Evolutionary conservation across 2,888 invertebrate genomes (phyloP).

Genomic region (Chloroclystis v-ata): DNA sequence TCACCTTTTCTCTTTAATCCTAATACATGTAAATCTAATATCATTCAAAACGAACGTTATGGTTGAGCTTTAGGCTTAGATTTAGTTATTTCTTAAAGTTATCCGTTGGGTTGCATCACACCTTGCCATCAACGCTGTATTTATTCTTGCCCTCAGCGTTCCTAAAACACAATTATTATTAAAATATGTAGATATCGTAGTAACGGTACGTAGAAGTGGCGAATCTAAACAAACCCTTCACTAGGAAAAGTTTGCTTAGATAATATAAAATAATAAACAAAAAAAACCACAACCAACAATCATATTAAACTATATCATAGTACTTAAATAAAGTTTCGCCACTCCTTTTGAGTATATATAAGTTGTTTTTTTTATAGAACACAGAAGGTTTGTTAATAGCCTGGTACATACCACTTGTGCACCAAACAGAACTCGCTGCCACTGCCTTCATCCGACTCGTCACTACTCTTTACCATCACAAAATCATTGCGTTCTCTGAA

Average conservation of each 20-base stretch:
- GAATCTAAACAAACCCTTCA: slow-evolving; percentile 17
- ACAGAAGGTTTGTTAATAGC: slow-evolving; percentile 33
- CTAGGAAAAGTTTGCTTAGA: no score
- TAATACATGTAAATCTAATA: no score
- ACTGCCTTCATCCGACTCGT: slow-evolving; percentile 56
- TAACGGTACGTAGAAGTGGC: slow-evolving; percentile 25
- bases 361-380: no score
- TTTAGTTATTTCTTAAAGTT: slow-evolving; percentile 23
- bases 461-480: slow-evolving; percentile 65
- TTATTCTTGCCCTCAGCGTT: slow-evolving; percentile 63
- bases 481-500: slow-evolving; percentile 68
- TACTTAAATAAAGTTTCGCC: slow-evolving; percentile 23
- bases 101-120: slow-evolving; percentile 45
- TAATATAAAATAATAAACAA: neutral
- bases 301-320: no score
- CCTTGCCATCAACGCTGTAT: slow-evolving; percentile 64
- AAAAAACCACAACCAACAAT: neutral
- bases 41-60: slow-evolving; percentile 28
- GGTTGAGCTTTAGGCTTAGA: slow-evolving; percentile 30
- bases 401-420: slow-evolving; percentile 65
- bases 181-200: slow-evolving; percentile 6
- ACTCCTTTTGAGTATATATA: slow-evolving; percentile 14
- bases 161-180: slow-evolving; percentile 53
- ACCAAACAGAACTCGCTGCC: slow-evolving; percentile 63
- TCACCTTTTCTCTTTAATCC: neutral